These are phyloP conservation scores for Sylvia atricapilla DNA, from an alignment of 2,113 vertebrate genomes.

Conservation along the genomic window DNA sequence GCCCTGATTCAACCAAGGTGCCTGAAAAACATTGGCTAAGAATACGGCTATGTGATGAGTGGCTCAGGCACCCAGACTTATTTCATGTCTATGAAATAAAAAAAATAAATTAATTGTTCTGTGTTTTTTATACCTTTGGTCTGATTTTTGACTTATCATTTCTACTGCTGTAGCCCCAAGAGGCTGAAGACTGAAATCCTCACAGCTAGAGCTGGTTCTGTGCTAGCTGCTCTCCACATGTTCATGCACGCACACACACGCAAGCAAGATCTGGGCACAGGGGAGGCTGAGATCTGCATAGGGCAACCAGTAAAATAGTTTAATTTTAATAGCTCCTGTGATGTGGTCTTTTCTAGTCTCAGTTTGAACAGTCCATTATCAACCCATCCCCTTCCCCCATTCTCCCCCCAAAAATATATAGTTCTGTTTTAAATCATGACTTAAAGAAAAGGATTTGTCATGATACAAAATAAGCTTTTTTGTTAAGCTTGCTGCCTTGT, in stretches of 20 bases:
- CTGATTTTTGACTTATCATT: not conserved
- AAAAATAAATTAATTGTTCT: not conserved
- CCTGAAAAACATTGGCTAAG: not conserved
- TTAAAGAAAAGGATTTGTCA: not conserved
- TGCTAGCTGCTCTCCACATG: not conserved
- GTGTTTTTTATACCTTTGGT: not conserved
- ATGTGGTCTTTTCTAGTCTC: not conserved
- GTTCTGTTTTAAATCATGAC: not conserved
- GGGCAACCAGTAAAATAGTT: not conserved
- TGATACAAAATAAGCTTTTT: not conserved
- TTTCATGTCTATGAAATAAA: not conserved
- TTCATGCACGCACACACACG: not conserved
- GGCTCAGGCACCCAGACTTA: not conserved
- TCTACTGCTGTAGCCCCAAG: not conserved
- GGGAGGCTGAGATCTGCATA: not conserved
- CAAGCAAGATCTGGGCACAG: not conserved
- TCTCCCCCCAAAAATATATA: not conserved
- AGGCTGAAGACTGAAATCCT: not conserved
- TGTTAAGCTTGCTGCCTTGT: not conserved
- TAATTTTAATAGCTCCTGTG: not conserved
- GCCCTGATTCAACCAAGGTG: not conserved
- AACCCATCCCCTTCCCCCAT: not conserved
- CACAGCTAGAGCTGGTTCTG: not conserved
- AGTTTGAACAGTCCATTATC: not conserved
- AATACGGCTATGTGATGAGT: not conserved